Evolutionary conservation across 2,888 invertebrate genomes (phyloP).

Genomic region (Eurytoma californica): DNA sequence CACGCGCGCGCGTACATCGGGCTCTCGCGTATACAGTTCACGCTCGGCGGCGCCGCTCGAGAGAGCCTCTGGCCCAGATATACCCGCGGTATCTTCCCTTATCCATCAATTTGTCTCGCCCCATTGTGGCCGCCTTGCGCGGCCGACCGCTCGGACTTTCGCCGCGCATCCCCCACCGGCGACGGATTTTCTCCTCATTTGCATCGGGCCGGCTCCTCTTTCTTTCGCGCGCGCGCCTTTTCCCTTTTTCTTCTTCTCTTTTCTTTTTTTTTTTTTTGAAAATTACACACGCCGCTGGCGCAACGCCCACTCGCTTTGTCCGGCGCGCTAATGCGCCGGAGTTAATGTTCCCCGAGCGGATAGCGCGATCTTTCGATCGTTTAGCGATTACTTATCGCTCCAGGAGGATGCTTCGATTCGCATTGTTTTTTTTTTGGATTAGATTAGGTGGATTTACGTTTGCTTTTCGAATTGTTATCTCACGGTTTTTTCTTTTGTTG

Average conservation of each 20-base stretch:
- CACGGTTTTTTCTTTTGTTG: no score
- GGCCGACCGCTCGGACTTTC: background rate
- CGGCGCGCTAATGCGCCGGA: no score
- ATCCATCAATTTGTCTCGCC: slow-evolving; percentile 31
- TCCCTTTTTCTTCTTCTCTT: background rate
- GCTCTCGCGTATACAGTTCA: slow-evolving; percentile 1
- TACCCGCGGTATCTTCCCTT: slow-evolving; percentile 26
- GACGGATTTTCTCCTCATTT: slow-evolving; percentile 46
- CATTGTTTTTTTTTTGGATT: no score
- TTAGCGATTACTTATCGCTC: no score
- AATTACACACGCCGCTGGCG: no score
- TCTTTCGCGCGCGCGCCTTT: background rate
- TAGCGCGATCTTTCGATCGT: no score
- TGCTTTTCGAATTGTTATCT: no score
- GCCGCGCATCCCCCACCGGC: background rate
- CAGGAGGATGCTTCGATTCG: no score
- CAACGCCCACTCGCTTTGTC: background rate
- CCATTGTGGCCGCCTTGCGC: background rate
- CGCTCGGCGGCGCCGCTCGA: slow-evolving; percentile 8
- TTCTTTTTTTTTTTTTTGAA: background rate
- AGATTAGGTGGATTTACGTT: no score
- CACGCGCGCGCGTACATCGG: background rate
- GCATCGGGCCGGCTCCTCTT: slow-evolving; percentile 24
- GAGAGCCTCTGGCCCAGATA: slow-evolving; percentile 35
- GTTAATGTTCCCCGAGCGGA: no score